Conservation (phyloP, 64 coral and sea anemone species). For the Pocillopora damicornis region DNA sequence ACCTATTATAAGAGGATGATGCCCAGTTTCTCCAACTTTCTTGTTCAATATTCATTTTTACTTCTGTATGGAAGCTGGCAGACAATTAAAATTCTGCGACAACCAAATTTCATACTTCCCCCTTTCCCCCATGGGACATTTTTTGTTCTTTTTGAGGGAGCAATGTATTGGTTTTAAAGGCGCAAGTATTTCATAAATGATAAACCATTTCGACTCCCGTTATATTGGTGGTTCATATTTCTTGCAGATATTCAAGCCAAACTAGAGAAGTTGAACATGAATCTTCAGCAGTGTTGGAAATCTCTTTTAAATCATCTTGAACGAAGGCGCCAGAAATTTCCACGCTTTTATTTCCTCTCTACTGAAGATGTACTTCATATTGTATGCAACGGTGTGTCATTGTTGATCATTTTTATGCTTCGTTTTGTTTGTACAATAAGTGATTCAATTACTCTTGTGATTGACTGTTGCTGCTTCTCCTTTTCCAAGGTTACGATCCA, state of each 20-base stretch:
- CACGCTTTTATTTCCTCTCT: conserved; percentile 94
- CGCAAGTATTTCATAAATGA: no score
- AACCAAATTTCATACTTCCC: no score
- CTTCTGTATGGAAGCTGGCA: no score
- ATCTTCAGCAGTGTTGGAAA: conserved; percentile 99
- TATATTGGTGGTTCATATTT: neutral
- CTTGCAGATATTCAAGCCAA: conserved; percentile 87
- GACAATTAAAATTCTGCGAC: no score
- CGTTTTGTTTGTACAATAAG: neutral
- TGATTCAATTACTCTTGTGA: neutral
- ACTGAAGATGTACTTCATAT: conserved; percentile 95
- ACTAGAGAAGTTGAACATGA: conserved; percentile 92
- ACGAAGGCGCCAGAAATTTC: conserved; percentile 92
- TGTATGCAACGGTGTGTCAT: conserved; percentile 88
- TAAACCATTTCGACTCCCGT: no score
- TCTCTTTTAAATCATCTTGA: conserved; percentile 87
- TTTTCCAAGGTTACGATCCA: conserved; percentile 81
- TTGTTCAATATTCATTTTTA: no score
- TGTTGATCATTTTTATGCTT: neutral
- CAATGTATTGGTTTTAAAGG: no score
- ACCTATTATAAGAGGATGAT: no score
- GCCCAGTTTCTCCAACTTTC: no score
- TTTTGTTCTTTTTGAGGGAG: no score
- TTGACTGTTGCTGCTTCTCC: neutral
- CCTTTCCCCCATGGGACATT: no score